Conservation (phyloP, 2,797 vertebrate species). For the Uromys caudimaculatus region DNA sequence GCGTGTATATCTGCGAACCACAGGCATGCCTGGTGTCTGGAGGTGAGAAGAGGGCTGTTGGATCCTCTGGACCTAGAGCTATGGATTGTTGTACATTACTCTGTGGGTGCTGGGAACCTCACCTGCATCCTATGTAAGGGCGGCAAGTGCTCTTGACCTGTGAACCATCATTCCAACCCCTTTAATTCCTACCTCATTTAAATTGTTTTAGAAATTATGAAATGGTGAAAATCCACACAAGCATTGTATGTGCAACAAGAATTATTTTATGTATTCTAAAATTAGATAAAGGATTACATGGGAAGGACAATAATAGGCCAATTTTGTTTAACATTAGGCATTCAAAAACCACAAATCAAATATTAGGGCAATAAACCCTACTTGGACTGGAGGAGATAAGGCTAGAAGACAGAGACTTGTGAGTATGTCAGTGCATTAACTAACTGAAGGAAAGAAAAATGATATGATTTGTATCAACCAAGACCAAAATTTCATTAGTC, state of each 20-base stretch:
- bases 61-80: neutral
- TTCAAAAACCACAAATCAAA: neutral
- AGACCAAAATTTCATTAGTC: neutral
- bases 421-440: neutral
- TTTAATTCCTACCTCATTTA: neutral
- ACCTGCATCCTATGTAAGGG: neutral
- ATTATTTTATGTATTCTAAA: neutral
- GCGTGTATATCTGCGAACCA: neutral
- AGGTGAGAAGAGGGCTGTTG: neutral
- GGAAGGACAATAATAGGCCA: neutral
- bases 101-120: neutral
- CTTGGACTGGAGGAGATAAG: neutral
- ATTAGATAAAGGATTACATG: neutral
- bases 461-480: neutral
- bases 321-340: constrained; percentile 28
- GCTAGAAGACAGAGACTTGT: neutral
- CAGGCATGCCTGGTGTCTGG: neutral
- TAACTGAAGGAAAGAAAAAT: constrained; percentile 8
- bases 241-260: neutral
- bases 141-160: neutral
- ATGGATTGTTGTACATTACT: neutral
- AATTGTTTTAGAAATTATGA: neutral
- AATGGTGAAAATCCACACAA: neutral
- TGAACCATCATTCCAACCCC: neutral
- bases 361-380: neutral